Conservation (phyloP, 2,888 invertebrate genomes). For the Calameuta filiformis region DNA sequence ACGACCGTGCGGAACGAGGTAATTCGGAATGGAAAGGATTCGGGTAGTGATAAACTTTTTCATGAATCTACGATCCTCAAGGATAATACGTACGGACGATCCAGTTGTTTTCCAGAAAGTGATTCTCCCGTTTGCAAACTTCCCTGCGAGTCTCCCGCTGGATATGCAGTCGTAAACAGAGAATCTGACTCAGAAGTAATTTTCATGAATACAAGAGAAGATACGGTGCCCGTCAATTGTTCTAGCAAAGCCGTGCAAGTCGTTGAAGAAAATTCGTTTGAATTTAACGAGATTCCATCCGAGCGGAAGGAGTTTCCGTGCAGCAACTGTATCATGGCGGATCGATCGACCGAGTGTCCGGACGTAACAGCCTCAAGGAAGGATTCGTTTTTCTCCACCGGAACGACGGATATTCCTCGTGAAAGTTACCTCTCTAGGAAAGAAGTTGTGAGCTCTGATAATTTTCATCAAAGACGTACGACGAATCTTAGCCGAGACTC, state of each 20-base stretch:
- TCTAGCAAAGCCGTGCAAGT: background rate
- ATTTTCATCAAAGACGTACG: background rate
- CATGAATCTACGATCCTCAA: background rate
- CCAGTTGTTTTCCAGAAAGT: background rate
- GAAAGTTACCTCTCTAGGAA: background rate
- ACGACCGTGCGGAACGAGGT: background rate
- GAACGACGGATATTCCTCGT: background rate
- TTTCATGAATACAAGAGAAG: background rate
- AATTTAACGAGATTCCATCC: background rate
- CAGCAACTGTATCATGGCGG: background rate
- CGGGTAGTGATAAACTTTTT: background rate
- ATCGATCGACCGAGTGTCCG: background rate
- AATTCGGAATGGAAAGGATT: background rate
- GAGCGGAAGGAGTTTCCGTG: background rate
- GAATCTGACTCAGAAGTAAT: background rate
- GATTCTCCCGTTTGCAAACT: slow-evolving; percentile 8
- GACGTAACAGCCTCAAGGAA: background rate
- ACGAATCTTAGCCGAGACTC: background rate
- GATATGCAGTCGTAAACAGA: background rate
- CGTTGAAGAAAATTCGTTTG: background rate
- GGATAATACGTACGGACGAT: background rate
- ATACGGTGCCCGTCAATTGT: background rate
- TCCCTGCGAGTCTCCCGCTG: background rate
- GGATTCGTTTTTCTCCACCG: background rate
- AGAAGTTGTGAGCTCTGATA: background rate